phyloP scores from a whole-genome alignment of 2,113 vertebrate genomes.

The Ariopsis seemanni region DNA sequence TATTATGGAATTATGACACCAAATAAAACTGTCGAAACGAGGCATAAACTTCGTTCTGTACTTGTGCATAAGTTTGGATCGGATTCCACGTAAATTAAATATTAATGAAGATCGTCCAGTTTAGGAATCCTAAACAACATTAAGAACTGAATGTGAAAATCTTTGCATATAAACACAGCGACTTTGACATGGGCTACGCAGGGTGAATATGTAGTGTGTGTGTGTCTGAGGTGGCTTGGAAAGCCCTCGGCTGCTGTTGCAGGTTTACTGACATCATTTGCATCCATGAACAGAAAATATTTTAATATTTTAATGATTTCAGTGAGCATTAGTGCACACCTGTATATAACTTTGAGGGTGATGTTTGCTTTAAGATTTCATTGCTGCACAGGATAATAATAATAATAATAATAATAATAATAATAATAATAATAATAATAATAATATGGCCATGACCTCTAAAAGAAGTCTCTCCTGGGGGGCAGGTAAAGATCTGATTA shows the following conservation, averaged over 20 bases:
- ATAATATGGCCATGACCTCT: background rate
- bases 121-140: no score
- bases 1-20: no score
- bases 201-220: background rate
- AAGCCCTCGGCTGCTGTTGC: no score
- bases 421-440: slow-evolving; percentile 20
- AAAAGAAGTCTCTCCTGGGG: background rate
- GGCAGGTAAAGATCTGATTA: slow-evolving; percentile 36
- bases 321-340: background rate
- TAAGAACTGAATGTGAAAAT: no score
- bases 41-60: background rate
- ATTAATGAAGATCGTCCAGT: no score
- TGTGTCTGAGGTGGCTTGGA: background rate
- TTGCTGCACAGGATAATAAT: slow-evolving; percentile 10
- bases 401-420: background rate
- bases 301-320: background rate
- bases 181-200: background rate
- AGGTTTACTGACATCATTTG: background rate
- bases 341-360: background rate
- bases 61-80: background rate
- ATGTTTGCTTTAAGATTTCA: background rate
- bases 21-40: background rate
- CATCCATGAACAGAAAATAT: background rate
- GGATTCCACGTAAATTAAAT: no score
- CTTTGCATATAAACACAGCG: background rate